Evolutionary conservation across 2,888 invertebrate genomes (phyloP).

Genomic region (Perizoma affinitatum): DNA sequence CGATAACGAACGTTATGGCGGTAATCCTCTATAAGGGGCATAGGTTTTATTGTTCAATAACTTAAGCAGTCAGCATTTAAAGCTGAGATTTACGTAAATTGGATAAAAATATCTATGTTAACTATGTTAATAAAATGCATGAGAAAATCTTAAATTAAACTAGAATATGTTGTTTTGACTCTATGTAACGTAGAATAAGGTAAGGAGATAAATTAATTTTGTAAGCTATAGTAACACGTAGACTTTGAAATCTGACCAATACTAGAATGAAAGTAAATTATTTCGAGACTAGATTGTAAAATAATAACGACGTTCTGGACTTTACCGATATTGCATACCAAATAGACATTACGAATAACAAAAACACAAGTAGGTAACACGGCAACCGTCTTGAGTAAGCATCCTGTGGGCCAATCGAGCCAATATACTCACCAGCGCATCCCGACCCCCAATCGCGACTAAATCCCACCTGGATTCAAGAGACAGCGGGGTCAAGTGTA

Average conservation of each 20-base stretch:
- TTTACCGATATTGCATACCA: slow-evolving; percentile 40
- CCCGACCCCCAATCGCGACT: slow-evolving; percentile 48
- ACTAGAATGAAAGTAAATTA: too few species aligned
- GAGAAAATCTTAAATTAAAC: too few species aligned
- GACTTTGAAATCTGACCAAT: too few species aligned
- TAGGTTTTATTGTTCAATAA: slow-evolving; percentile 17
- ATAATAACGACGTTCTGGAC: slow-evolving; percentile 1
- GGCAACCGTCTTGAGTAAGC: slow-evolving; percentile 75
- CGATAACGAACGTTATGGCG: slow-evolving; percentile 30
- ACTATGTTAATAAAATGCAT: too few species aligned
- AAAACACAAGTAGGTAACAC: slow-evolving; percentile 44
- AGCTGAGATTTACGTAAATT: slow-evolving; percentile 4
- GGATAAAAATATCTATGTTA: too few species aligned
- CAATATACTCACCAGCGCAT: slow-evolving; percentile 68
- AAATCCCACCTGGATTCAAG: slow-evolving; percentile 26
- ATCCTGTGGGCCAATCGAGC: slow-evolving; percentile 78
- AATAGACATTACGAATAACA: slow-evolving; percentile 38
- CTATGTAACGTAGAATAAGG: too few species aligned
- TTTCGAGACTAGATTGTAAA: too few species aligned
- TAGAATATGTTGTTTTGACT: too few species aligned
- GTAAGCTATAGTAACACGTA: too few species aligned
- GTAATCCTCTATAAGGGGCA: slow-evolving; percentile 22
- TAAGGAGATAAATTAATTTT: too few species aligned
- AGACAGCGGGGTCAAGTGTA: slow-evolving; percentile 22
- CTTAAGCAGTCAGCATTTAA: slow-evolving; percentile 9